Evolutionary conservation across 2,113 vertebrate genomes (phyloP).

Genomic region (Podarcis cretensis): DNA sequence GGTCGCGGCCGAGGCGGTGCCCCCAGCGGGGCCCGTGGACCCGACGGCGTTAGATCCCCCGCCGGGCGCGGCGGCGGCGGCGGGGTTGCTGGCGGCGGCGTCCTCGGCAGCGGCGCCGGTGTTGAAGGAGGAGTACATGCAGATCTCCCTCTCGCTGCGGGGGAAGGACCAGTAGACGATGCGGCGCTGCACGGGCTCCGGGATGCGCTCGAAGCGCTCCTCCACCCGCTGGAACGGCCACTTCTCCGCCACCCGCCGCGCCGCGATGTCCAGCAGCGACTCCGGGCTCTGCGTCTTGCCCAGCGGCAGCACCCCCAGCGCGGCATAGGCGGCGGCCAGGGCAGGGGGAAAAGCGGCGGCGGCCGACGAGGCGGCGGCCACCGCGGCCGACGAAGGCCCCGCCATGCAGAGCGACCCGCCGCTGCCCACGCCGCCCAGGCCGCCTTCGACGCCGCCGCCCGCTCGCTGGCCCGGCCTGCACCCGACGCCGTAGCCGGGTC

Average conservation of each 20-base stretch:
- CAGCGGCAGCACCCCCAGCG: constrained; percentile 75
- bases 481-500: constrained; percentile 80
- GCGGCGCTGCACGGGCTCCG: constrained; percentile 93
- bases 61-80: constrained; percentile 62
- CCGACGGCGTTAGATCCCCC: constrained; percentile 58
- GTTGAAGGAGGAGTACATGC: constrained; percentile 97
- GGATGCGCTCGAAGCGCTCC: constrained; percentile 95
- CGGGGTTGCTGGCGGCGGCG: constrained; percentile 74
- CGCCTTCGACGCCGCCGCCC: constrained; percentile 73
- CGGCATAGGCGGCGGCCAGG: constrained; percentile 64
- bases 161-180: constrained; percentile 98
- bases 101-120: constrained; percentile 86
- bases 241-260: constrained; percentile 93
- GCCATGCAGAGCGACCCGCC: constrained; percentile 76
- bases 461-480: constrained; percentile 82
- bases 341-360: constrained; percentile 72
- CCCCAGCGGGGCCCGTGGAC: constrained; percentile 70
- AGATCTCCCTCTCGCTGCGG: constrained; percentile 94
- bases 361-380: constrained; percentile 63
- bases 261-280: constrained; percentile 92
- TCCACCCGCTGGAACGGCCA: constrained; percentile 96
- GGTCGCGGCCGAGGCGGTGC: not conserved
- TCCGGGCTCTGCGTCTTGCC: constrained; percentile 90
- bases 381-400: constrained; percentile 74
- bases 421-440: not conserved